Evolutionary conservation across 23 tunicate genomes (phyloP).

Genomic region (Botrylloides violaceus): DNA sequence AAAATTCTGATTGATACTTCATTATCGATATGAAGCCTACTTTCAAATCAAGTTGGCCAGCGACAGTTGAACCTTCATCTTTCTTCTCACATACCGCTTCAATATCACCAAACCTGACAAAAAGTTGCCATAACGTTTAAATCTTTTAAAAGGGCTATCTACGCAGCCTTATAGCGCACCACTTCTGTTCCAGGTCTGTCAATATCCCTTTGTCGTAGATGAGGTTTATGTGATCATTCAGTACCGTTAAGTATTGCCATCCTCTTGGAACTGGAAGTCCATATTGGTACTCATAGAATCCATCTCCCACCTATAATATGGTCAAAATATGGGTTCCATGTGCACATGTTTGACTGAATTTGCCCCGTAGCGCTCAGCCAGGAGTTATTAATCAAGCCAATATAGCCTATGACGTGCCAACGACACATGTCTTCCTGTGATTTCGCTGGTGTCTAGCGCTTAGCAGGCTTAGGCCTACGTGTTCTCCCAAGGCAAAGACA

Average conservation of each 20-base stretch:
- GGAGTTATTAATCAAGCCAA: too few species aligned
- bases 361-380: too few species aligned
- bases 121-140: neutral
- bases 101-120: conserved; percentile 36
- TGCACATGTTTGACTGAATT: too few species aligned
- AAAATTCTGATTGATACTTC: too few species aligned
- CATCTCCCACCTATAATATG: conserved; percentile 34
- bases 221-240: conserved; percentile 27
- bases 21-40: conserved; percentile 9
- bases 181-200: conserved; percentile 24
- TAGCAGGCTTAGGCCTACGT: too few species aligned
- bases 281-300: conserved; percentile 32
- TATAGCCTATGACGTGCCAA: too few species aligned
- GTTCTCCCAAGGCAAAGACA: too few species aligned
- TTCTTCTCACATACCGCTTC: conserved; percentile 25
- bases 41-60: conserved; percentile 51
- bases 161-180: conserved; percentile 1
- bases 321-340: too few species aligned
- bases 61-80: conserved; percentile 5
- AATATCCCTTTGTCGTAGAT: conserved; percentile 33
- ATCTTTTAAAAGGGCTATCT: neutral
- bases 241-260: conserved; percentile 25
- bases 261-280: conserved; percentile 41
- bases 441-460: too few species aligned
- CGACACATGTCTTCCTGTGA: too few species aligned